Conservation (phyloP, 2,113 vertebrate species). For the Physeter macrocephalus region DNA sequence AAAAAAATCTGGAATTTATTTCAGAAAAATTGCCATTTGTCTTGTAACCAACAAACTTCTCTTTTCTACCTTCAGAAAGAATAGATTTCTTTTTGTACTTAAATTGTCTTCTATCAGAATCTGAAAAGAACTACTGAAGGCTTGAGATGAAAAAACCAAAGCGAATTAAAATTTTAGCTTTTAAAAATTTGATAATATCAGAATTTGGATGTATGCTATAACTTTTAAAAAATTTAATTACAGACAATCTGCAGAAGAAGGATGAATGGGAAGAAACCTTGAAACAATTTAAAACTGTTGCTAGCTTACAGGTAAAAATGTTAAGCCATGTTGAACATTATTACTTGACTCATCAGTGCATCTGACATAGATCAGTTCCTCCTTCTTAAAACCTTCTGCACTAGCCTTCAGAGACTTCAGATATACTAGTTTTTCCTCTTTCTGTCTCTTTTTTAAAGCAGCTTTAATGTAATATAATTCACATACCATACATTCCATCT, state of each 20-base stretch:
- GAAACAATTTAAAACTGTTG: constrained; percentile 86
- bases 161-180: neutral
- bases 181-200: neutral
- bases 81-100: neutral
- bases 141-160: neutral
- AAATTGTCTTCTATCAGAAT: neutral
- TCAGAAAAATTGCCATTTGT: neutral
- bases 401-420: neutral
- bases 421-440: neutral
- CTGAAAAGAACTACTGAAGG: neutral
- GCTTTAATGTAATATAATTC: neutral
- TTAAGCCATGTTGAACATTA: neutral
- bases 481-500: neutral
- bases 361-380: neutral
- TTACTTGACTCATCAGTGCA: neutral
- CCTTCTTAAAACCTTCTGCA: neutral
- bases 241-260: constrained; percentile 88
- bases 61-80: neutral
- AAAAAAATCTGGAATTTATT: neutral
- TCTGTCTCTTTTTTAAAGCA: neutral
- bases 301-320: constrained; percentile 86
- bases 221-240: constrained; percentile 46
- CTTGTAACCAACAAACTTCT: neutral
- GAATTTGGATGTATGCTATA: neutral
- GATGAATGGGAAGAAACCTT: constrained; percentile 85